Conservation (phyloP, 2,888 invertebrate species). For the Pelosia muscerda region DNA sequence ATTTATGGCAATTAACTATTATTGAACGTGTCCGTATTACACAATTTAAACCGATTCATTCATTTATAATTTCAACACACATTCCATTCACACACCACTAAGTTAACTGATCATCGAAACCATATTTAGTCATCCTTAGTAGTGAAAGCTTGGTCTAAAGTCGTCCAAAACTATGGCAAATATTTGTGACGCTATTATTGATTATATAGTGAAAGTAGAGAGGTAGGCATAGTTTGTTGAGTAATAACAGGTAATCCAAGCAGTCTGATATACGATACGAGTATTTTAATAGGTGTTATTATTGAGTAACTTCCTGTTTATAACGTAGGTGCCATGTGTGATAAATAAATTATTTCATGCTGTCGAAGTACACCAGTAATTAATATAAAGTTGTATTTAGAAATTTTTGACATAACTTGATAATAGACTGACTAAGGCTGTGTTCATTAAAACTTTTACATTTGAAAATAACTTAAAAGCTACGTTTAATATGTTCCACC, state of each 20-base stretch:
- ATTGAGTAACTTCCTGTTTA: conserved; percentile 34
- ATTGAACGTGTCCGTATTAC: background rate
- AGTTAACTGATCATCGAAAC: conserved; percentile 7
- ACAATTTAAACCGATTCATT: background rate
- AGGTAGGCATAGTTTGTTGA: conserved; percentile 42
- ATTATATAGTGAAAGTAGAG: conserved; percentile 51
- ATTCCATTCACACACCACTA: conserved; percentile 14
- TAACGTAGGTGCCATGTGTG: conserved; percentile 9
- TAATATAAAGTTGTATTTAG: background rate
- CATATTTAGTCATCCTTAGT: conserved; percentile 26
- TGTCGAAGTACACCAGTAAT: conserved; percentile 9
- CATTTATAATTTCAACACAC: conserved; percentile 7
- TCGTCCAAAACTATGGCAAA: conserved; percentile 50
- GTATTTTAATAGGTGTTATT: conserved; percentile 25
- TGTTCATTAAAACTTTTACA: background rate
- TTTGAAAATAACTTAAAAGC: too few relatives aligned
- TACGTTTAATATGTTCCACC: too few relatives aligned
- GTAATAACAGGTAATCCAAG: conserved; percentile 47
- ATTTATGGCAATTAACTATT: background rate
- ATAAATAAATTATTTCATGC: conserved; percentile 17
- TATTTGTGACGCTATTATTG: conserved; percentile 46
- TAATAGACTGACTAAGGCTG: background rate
- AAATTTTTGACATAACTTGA: background rate
- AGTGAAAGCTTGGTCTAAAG: conserved; percentile 46
- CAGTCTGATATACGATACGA: conserved; percentile 36